A percentile compares a stretch with the other conserved stretches of the same genome.
Conservation (phyloP, 2,113 vertebrate species). For the Albula glossodonta region DNA sequence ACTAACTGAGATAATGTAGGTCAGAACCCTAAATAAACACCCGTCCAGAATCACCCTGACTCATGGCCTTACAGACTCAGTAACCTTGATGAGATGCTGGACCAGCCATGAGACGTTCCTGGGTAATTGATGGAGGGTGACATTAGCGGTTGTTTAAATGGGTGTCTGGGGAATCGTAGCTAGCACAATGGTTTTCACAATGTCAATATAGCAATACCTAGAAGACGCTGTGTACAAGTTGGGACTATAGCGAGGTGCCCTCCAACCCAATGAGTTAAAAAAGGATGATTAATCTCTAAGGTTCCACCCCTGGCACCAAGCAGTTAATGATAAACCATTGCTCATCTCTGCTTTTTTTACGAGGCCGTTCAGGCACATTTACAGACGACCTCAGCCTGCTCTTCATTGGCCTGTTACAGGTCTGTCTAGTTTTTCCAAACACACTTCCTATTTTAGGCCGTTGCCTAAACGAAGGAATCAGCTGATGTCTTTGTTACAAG, state of each 20-base stretch:
- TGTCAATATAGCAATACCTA: not conserved
- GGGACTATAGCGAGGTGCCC: not conserved
- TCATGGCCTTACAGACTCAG: not conserved
- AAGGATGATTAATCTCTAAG: not conserved
- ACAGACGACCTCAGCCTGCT: not conserved
- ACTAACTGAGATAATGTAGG: not conserved
- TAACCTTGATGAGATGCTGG: not conserved
- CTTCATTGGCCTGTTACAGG: not conserved
- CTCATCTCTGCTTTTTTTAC: not conserved
- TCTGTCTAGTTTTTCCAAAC: not conserved
- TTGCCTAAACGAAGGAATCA: not conserved
- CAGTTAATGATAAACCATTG: not conserved
- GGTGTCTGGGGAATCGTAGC: slow-evolving; percentile 2
- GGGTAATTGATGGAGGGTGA: slow-evolving; percentile 22
- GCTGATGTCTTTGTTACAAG: not conserved
- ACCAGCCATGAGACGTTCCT: not conserved
- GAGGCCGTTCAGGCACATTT: not conserved
- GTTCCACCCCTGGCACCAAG: not conserved
- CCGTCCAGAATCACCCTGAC: not conserved
- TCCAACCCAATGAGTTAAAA: not conserved
- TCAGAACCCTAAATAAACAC: not conserved
- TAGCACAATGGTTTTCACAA: not conserved
- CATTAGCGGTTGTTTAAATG: slow-evolving; percentile 39
- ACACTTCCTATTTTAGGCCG: not conserved
- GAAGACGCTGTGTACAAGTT: not conserved